Evolutionary conservation across 37 sponge, comb jelly and placozoan genomes (phyloP).

Genomic region (Amphimedon queenslandica): DNA sequence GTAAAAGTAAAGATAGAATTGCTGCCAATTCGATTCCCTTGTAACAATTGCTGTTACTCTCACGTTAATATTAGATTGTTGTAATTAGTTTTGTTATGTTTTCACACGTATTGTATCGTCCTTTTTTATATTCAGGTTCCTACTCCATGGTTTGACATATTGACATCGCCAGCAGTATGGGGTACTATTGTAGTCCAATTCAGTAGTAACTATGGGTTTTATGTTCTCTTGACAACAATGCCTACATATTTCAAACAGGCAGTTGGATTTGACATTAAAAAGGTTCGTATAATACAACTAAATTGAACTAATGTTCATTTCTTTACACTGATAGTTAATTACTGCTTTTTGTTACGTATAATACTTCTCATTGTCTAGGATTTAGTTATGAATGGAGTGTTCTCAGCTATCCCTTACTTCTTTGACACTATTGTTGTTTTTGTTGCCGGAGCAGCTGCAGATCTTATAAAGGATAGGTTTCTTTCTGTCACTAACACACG

Average conservation of each 20-base stretch:
- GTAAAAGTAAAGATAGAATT: too few species aligned
- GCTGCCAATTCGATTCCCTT: too few species aligned
- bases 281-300: not conserved
- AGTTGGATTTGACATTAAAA: not conserved
- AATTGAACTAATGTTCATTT: too few species aligned
- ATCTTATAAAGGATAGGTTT: slow-evolving; percentile 1
- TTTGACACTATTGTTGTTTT: not conserved
- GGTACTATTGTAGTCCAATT: slow-evolving; percentile 68
- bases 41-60: too few species aligned
- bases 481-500: not conserved
- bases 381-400: slow-evolving; percentile 10
- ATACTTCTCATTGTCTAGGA: too few species aligned
- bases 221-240: slow-evolving; percentile 80
- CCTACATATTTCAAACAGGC: slow-evolving; percentile 70
- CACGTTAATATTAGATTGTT: too few species aligned
- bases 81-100: too few species aligned
- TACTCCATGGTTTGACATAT: slow-evolving; percentile 65
- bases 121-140: too few species aligned
- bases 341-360: too few species aligned
- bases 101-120: too few species aligned
- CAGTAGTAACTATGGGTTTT: slow-evolving; percentile 89
- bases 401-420: slow-evolving; percentile 26
- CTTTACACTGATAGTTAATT: too few species aligned
- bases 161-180: slow-evolving; percentile 80
- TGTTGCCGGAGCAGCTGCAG: slow-evolving; percentile 10